phyloP scores from a whole-genome alignment of 2,797 vertebrate species.

The Holocentrus rufus region DNA sequence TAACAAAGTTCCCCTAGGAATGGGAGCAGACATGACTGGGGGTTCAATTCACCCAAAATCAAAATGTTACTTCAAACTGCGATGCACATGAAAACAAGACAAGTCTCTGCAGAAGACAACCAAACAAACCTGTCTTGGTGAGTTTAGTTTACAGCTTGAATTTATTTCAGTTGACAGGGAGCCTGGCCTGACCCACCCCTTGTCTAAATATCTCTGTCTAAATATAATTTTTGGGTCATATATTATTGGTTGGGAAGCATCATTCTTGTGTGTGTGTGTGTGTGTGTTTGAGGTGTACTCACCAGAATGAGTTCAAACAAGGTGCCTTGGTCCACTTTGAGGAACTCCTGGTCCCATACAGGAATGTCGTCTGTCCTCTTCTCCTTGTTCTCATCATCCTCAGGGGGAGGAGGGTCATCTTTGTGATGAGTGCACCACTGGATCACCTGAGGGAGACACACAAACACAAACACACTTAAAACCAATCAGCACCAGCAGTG shows the following conservation, averaged over 20 bases:
- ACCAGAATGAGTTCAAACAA: constrained; percentile 99
- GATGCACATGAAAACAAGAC: too few relatives aligned
- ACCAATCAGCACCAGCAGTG: background rate
- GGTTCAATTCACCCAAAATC: too few relatives aligned
- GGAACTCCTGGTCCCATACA: constrained; percentile 99
- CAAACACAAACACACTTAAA: background rate
- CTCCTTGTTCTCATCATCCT: constrained; percentile 99
- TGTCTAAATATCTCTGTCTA: too few relatives aligned
- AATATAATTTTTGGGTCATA: background rate
- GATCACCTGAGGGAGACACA: constrained; percentile 86
- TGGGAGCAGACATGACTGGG: too few relatives aligned
- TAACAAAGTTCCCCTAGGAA: too few relatives aligned
- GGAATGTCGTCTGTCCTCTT: constrained; percentile 99
- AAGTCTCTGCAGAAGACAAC: too few relatives aligned
- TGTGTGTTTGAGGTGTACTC: constrained; percentile 39
- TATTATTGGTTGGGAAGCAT: background rate
- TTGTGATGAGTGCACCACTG: constrained; percentile 99
- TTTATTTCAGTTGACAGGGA: too few relatives aligned
- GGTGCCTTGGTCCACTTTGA: constrained; percentile 99
- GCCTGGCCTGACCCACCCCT: too few relatives aligned
- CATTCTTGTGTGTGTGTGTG: background rate
- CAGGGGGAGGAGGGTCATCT: constrained; percentile 98
- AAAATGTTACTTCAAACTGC: too few relatives aligned
- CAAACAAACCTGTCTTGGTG: too few relatives aligned
- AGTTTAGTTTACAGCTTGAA: too few relatives aligned